phyloP scores from a whole-genome alignment of 1,140 invertebrate genomes.

The Pissodes strobi region DNA sequence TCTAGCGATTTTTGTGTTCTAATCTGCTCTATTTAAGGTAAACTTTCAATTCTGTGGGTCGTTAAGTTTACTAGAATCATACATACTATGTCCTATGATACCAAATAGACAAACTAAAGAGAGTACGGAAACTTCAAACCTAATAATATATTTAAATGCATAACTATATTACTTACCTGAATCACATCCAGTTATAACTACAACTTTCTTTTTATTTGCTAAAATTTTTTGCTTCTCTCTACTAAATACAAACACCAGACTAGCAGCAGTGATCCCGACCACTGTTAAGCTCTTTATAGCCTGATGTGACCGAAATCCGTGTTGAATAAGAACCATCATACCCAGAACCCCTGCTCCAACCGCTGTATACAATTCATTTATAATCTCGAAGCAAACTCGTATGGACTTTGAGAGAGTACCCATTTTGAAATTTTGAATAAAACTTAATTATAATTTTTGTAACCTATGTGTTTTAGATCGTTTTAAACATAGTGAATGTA shows the following conservation, averaged over 20 bases:
- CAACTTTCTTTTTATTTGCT: constrained; percentile 55
- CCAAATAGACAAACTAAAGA: too few relatives aligned
- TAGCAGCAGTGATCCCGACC: constrained; percentile 40
- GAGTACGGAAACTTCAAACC: too few relatives aligned
- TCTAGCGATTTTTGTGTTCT: too few relatives aligned
- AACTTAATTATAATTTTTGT: too few relatives aligned
- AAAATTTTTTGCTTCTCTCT: constrained; percentile 26
- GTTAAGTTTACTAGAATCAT: too few relatives aligned
- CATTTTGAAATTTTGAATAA: too few relatives aligned
- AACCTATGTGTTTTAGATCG: not conserved
- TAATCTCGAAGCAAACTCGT: constrained; percentile 46
- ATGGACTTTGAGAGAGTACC: constrained; percentile 36
- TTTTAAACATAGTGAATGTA: constrained; percentile 1
- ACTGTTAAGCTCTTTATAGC: constrained; percentile 43
- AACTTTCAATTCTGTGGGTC: too few relatives aligned
- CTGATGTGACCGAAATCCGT: constrained; percentile 44
- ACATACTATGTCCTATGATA: too few relatives aligned
- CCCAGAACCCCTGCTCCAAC: constrained; percentile 48
- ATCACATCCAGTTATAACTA: constrained; percentile 81
- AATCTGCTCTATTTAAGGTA: too few relatives aligned
- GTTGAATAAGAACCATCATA: constrained; percentile 41
- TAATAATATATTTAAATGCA: too few relatives aligned
- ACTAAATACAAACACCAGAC: constrained; percentile 44
- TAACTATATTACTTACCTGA: constrained; percentile 63
- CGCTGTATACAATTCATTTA: constrained; percentile 50